phyloP scores from a whole-genome alignment of 2,113 vertebrate genomes.

The Scartelaos histophorus region DNA sequence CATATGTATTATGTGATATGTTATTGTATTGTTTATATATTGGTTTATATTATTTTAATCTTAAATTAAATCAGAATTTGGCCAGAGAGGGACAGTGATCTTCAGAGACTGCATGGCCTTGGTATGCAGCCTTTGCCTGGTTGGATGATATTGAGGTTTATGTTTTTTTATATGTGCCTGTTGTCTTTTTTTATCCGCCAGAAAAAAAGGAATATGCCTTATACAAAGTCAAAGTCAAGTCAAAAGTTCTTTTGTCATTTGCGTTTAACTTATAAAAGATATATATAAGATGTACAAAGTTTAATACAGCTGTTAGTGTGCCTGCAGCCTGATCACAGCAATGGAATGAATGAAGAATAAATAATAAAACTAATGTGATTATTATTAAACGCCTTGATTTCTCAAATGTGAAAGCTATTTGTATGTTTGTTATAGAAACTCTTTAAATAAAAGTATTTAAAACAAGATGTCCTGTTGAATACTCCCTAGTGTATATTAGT shows the following conservation, averaged over 20 bases:
- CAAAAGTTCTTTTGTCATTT: neutral
- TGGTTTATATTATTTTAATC: neutral
- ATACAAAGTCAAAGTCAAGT: conserved; percentile 8
- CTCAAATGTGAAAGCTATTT: conserved; percentile 54
- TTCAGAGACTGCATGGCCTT: conserved; percentile 48
- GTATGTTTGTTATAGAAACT: conserved; percentile 63
- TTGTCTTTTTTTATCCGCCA: conserved; percentile 19
- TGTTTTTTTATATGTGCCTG: conserved; percentile 11
- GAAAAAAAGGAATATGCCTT: conserved; percentile 10
- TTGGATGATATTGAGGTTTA: conserved; percentile 17
- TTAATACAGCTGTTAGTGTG: conserved; percentile 24
- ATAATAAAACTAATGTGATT: conserved; percentile 31
- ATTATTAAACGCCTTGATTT: conserved; percentile 42
- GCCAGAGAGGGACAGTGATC: neutral
- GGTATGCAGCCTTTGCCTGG: conserved; percentile 42
- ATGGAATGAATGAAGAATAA: conserved; percentile 55
- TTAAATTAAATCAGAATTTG: neutral
- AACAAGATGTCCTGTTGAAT: neutral
- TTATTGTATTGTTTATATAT: neutral
- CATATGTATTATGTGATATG: too few relatives aligned
- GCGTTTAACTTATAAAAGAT: neutral
- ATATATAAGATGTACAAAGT: conserved; percentile 5
- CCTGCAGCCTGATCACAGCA: conserved; percentile 49
- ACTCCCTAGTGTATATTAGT: neutral
- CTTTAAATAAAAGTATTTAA: conserved; percentile 60